Base-by-base conservation (phyloP, 2,888 invertebrate species). In the Eilema sororculum region DNA sequence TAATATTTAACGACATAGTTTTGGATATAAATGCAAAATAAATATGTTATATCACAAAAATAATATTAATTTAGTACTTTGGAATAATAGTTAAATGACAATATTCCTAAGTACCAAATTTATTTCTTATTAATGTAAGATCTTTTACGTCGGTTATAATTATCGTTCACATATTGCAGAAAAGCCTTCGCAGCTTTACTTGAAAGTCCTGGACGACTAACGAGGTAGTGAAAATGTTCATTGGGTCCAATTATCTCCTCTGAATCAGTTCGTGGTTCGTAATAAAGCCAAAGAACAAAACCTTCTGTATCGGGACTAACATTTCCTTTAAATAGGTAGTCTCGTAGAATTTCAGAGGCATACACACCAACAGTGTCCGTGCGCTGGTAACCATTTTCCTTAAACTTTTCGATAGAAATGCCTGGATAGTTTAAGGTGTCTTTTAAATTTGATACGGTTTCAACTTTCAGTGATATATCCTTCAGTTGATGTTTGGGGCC, bases 401-500 rank as follows among this genome's bases (percentile, higher is more conserved):
- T 70, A 24, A 66, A 70, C 22, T 28, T 58, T 12, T 62, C 66
- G 28, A 57, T n/a, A 46, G 56, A 57, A 30, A 70, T 62, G 5
- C 57, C 66, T 8, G 62, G 62, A 8, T 52, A 56, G n/a, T 57
- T 22, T n/a, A 70, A 37, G 22, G n/a, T 13, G 5, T 62, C 28
- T 57, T 24, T 24, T 20, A 70, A 62, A 6, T 28, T 13, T 9
- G 37, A 12, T 0, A 70, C 70, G 8, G 6, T n/a, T 6, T 66
- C 41, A 28, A 66, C 24, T 1, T 62, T 20, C 2, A 63, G 20
- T 16, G 62, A 28, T 24, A 70, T 20, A 37, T 70, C 70, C 5
- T 30, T 70, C 8, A 70, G n/a, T 30, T 66, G 70, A n/a, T 37
- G 30, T 22, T 70, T 28, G 10, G 61, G 41, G 58, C 70, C 70